Evolutionary conservation across 1,140 invertebrate species (phyloP).

Genomic region (Acyrthosiphon pisum): DNA sequence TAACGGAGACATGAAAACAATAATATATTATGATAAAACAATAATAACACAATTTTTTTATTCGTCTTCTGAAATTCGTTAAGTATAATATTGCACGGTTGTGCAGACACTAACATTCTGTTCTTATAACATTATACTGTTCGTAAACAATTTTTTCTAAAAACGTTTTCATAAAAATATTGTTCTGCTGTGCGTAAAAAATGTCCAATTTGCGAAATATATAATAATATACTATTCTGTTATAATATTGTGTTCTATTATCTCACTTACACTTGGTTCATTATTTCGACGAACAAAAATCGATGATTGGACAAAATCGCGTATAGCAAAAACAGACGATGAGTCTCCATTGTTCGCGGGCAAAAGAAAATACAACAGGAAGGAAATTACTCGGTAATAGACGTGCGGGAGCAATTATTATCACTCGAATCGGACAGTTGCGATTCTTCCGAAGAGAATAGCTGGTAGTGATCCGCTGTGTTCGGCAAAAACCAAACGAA

Average conservation of each 20-base stretch:
- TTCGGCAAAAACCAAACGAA: background rate
- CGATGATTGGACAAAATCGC: background rate
- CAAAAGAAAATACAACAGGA: background rate
- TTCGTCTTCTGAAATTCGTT: background rate
- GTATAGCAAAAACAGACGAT: background rate
- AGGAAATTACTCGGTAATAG: background rate
- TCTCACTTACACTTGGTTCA: background rate
- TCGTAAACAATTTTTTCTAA: background rate
- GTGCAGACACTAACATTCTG: background rate
- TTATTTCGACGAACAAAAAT: background rate
- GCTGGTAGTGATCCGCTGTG: too few relatives aligned
- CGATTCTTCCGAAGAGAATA: background rate
- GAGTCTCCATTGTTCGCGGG: background rate
- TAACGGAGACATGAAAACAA: background rate
- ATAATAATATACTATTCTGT: too few relatives aligned
- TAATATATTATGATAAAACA: background rate
- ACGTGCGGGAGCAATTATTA: background rate
- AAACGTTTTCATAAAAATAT: background rate
- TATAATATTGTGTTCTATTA: background rate
- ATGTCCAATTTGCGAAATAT: background rate
- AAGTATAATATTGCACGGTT: background rate
- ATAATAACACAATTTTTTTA: background rate
- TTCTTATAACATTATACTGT: background rate
- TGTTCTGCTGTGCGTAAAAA: background rate
- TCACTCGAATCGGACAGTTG: background rate